Percentiles rank a stretch among this genome's conserved stretches.
Conservation (phyloP, 2,797 vertebrate species). For the Melanotaenia nigrans region DNA sequence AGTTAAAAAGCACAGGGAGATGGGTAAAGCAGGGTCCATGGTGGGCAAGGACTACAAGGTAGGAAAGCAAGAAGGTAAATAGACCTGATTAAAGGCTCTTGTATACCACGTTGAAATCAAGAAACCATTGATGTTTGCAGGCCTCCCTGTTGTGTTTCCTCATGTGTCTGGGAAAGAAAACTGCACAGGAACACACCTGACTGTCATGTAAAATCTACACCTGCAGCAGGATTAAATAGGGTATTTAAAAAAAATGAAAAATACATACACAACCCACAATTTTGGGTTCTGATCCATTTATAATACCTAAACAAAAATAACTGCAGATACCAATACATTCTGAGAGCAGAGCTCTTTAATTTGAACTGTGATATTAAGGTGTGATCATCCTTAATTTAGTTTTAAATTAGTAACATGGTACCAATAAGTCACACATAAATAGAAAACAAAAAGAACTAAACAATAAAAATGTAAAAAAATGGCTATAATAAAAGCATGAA, state of each 20-base stretch:
- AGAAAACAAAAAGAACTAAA: not conserved
- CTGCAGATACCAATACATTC: not conserved
- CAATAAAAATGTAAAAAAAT: no score
- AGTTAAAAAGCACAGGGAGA: not conserved
- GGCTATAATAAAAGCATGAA: not conserved
- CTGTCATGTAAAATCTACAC: not conserved
- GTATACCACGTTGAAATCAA: not conserved
- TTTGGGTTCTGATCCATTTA: not conserved
- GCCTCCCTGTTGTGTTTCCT: no score
- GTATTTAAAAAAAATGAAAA: not conserved
- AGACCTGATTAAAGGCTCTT: not conserved
- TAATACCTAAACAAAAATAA: not conserved
- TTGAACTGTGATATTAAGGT: no score
- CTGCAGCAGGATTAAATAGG: not conserved
- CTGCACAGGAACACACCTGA: no score
- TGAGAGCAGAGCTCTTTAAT: not conserved
- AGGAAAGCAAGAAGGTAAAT: constrained; percentile 15
- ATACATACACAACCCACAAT: not conserved
- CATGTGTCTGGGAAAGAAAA: no score
- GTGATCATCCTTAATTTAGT: not conserved
- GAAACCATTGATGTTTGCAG: not conserved
- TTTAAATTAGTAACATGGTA: not conserved
- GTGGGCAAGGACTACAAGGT: constrained; percentile 10
- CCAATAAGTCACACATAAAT: not conserved
- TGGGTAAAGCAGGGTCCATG: constrained; percentile 24